phyloP scores from a whole-genome alignment of 2,888 invertebrate genomes.

The Drosophila quasianomalipes region DNA sequence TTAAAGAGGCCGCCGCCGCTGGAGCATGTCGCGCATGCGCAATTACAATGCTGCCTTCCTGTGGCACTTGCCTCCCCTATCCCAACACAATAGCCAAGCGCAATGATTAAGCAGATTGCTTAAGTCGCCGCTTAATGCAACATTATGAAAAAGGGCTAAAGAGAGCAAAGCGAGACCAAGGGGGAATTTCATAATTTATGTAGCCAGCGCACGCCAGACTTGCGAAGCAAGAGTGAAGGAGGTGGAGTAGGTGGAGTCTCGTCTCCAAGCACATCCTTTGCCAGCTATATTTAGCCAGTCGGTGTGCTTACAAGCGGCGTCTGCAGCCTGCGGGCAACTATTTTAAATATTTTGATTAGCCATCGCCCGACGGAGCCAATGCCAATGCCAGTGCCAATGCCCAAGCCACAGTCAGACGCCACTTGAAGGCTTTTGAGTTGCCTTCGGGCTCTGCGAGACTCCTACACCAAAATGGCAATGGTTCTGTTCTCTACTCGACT shows the following conservation, averaged over 20 bases:
- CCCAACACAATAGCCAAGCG: constrained; percentile 1
- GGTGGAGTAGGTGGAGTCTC: constrained; percentile 23
- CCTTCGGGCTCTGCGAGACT: constrained; percentile 14
- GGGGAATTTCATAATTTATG: constrained; percentile 47
- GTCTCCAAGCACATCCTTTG: constrained; percentile 41
- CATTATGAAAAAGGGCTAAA: constrained; percentile 50
- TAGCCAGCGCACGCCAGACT: constrained; percentile 40
- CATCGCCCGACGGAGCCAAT: constrained; percentile 28
- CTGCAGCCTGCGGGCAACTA: constrained; percentile 54
- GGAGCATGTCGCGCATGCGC: constrained; percentile 77
- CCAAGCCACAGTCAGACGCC: constrained; percentile 53
- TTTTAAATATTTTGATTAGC: constrained; percentile 77
- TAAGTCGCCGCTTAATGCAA: constrained; percentile 62
- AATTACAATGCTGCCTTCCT: constrained; percentile 58
- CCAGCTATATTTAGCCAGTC: constrained; percentile 54
- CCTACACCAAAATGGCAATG: constrained; percentile 51
- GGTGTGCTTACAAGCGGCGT: constrained; percentile 14
- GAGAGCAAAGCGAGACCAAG: background rate
- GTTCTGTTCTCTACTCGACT: background rate
- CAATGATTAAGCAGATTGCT: constrained; percentile 73
- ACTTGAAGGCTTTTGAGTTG: constrained; percentile 40
- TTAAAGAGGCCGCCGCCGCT: constrained; percentile 60
- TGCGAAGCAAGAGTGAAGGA: background rate
- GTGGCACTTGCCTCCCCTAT: constrained; percentile 6
- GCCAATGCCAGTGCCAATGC: constrained; percentile 4